Conservation (phyloP, 2,888 invertebrate species). For the Noctua fimbriata region DNA sequence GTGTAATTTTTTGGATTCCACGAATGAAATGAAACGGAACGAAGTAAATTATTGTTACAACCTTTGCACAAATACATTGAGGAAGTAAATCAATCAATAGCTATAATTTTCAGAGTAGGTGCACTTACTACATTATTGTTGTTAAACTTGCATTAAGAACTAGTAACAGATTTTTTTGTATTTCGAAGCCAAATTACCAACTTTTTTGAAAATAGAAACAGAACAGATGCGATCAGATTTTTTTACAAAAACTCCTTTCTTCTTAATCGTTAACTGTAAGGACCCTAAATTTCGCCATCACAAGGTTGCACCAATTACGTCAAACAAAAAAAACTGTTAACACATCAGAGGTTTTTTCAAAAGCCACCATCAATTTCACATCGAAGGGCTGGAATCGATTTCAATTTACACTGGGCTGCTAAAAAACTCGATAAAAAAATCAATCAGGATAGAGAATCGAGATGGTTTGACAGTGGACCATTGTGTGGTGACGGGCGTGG, state of each 20-base stretch:
- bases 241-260: conserved; percentile 3
- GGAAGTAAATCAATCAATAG: conserved; percentile 17
- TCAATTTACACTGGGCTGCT: conserved; percentile 83
- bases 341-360: conserved; percentile 66
- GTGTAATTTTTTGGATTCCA: conserved; percentile 63
- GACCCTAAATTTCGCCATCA: conserved; percentile 23
- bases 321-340: conserved; percentile 59
- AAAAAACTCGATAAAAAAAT: conserved; percentile 85
- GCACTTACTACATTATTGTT: neutral
- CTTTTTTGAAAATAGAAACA: neutral
- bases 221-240: neutral
- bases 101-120: neutral
- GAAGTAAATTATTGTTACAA: conserved; percentile 45
- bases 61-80: conserved; percentile 19
- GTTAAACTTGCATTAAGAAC: neutral
- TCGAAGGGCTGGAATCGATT: conserved; percentile 82
- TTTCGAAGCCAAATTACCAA: neutral
- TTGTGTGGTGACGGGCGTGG: conserved; percentile 86
- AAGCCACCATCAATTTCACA: conserved; percentile 75
- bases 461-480: conserved; percentile 83
- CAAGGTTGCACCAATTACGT: conserved; percentile 22
- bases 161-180: neutral
- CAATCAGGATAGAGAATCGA: conserved; percentile 86
- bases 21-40: conserved; percentile 62
- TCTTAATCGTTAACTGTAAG: neutral